These are phyloP conservation scores for Strongylocentrotus purpuratus DNA, from an alignment of 35 echinoderm and acorn worm species.

Conservation along the genomic window DNA sequence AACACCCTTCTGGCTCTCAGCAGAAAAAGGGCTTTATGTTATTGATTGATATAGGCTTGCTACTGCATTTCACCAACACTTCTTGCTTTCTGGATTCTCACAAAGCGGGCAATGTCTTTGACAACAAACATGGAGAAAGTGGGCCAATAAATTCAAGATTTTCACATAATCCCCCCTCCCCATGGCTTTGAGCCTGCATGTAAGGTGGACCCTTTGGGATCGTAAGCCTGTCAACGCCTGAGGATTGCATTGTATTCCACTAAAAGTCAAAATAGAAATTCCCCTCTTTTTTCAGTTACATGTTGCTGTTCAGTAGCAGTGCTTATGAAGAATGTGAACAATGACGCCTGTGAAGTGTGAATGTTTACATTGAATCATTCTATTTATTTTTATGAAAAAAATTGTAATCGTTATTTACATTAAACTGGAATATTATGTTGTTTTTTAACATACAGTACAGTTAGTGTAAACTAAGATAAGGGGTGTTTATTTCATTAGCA, in stretches of 20 bases:
- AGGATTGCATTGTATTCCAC: neutral
- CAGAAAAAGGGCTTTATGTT: neutral
- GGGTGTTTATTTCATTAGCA: too few species aligned
- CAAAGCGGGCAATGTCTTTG: neutral
- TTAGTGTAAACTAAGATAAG: too few species aligned
- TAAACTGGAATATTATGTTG: too few species aligned
- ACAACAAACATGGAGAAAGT: constrained; percentile 17
- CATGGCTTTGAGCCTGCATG: neutral
- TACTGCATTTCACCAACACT: neutral
- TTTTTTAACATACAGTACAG: too few species aligned
- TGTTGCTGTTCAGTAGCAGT: neutral
- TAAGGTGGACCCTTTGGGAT: neutral
- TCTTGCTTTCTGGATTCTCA: neutral
- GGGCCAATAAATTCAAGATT: neutral
- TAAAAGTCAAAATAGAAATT: neutral
- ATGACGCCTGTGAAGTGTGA: neutral
- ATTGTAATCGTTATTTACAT: too few species aligned
- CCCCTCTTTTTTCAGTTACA: neutral
- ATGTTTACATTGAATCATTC: neutral
- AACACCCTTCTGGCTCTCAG: too few species aligned
- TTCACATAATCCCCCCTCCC: neutral
- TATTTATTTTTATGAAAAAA: too few species aligned
- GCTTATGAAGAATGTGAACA: neutral
- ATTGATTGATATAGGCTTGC: neutral
- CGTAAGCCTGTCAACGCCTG: neutral